Evolutionary conservation across 1,140 invertebrate species (phyloP), one percentile per base, ranked within the genome.

Genomic region (Trichomalopsis sarcophagae): DNA sequence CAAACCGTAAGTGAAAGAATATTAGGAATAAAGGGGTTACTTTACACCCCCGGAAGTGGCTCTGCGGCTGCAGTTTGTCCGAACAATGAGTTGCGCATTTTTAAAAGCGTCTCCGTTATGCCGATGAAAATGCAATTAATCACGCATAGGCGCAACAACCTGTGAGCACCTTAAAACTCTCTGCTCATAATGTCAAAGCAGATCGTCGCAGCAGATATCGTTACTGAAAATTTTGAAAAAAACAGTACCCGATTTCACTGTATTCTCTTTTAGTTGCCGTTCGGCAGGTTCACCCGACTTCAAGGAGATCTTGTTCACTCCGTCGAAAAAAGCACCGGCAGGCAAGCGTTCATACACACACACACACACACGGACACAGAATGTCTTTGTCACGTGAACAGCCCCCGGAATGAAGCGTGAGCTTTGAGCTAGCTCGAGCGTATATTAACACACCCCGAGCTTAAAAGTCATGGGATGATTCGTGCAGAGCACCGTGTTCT

Each of bases 401-500:
- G 1, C 66, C 1, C 55, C 55, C 69, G 11, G 69, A 11, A 14
- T 27, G 27, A 36, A 74, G 73, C 30, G 10, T 76, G 74, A 33
- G 23, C 68, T 71, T 71, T 30, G 23, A 76, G 74, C 73, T 33
- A 21, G 14, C 71, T 30, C 71, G n/a, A 4, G 71, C 9, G 36
- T 44, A 55, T 21, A 40, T 75, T 75, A 44, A 40, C 74, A 76
- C 74, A 33, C 30, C 55, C 74, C 74, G 74, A 47, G 40, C 40
- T 76, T n/a, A 40, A 76, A 47, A 76, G 74, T 30, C 76, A 62
- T 23, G n/a, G n/a, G 13, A 23, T 78, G 9, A 50, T 78, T 30
- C 76, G 23, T 78, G 23, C 40, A 1, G 2, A 21, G 75, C 14
- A 50, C 1, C 30, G 9, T 40, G 0, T 27, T 80, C 68, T 66